Percentiles rank a stretch among this genome's conserved stretches.
Evolutionary conservation across 2,888 invertebrate species (phyloP).

Genomic region (Charanyca ferruginea): DNA sequence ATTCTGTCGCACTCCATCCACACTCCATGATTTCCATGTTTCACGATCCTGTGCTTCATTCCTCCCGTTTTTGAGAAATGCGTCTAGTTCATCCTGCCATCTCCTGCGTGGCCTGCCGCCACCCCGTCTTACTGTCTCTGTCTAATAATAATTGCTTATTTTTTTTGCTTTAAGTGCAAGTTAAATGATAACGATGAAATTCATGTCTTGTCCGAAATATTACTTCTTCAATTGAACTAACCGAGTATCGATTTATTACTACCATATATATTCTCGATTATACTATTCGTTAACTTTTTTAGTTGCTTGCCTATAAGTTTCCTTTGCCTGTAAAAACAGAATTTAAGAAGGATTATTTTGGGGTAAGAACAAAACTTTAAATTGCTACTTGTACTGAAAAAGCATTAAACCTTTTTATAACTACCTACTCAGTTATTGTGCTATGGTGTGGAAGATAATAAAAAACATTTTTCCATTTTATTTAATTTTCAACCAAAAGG

Average conservation of each 20-base stretch:
- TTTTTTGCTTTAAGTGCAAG: no score
- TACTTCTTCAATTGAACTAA: conserved; percentile 6
- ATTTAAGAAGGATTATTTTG: conserved; percentile 9
- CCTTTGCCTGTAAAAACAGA: background rate
- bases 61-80: no score
- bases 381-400: conserved; percentile 14
- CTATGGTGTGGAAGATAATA: conserved; percentile 30
- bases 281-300: conserved; percentile 26
- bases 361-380: conserved; percentile 9
- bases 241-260: conserved; percentile 26
- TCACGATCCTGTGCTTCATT: no score
- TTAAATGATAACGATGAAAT: background rate
- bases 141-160: no score
- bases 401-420: background rate
- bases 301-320: conserved; percentile 19
- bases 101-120: no score
- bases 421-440: background rate
- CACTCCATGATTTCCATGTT: no score
- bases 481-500: conserved; percentile 14
- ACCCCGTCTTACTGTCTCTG: no score
- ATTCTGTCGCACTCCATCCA: no score
- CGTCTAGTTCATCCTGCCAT: no score
- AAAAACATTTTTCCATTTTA: conserved; percentile 13
- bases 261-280: conserved; percentile 30
- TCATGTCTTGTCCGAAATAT: background rate